Conservation (phyloP, 2,888 invertebrate genomes). For the Congeria kusceri region DNA sequence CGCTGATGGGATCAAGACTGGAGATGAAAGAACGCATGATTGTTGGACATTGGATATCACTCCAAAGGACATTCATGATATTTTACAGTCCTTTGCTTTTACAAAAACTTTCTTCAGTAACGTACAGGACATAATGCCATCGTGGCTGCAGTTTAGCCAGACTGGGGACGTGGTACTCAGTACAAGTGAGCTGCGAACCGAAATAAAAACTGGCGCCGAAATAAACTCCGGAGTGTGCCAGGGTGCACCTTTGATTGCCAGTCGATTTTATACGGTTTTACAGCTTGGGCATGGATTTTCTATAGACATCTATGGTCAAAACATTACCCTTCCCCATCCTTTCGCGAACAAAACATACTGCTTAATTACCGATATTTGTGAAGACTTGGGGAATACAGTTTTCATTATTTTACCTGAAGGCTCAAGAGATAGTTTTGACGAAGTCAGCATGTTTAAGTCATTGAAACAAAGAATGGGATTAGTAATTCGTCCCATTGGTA, state of each 20-base stretch:
- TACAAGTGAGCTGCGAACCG: conserved; percentile 36
- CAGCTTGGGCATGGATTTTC: conserved; percentile 33
- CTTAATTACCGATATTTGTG: conserved; percentile 51
- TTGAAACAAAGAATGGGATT: conserved; percentile 16
- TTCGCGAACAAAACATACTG: conserved; percentile 33
- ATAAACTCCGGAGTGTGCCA: conserved; percentile 33
- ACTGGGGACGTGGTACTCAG: conserved; percentile 21
- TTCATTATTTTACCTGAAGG: conserved; percentile 55
- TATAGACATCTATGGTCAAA: conserved; percentile 31
- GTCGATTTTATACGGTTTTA: conserved; percentile 46
- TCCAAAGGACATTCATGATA: conserved; percentile 38
- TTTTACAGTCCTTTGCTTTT: conserved; percentile 42
- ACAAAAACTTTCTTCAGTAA: conserved; percentile 18
- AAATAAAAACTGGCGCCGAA: conserved; percentile 39
- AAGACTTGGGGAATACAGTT: conserved; percentile 34
- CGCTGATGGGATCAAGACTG: conserved; percentile 8
- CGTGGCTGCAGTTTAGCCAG: conserved; percentile 29
- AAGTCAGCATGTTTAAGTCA: conserved; percentile 31
- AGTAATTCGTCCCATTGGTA: conserved; percentile 35
- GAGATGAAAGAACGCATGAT: conserved; percentile 9
- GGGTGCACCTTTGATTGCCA: conserved; percentile 48
- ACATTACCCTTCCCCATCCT: conserved; percentile 29
- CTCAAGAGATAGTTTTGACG: conserved; percentile 18
- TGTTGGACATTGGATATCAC: conserved; percentile 43
- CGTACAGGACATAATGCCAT: conserved; percentile 26